Conservation (phyloP, 2,113 vertebrate species). For the Limnothrissa miodon region DNA sequence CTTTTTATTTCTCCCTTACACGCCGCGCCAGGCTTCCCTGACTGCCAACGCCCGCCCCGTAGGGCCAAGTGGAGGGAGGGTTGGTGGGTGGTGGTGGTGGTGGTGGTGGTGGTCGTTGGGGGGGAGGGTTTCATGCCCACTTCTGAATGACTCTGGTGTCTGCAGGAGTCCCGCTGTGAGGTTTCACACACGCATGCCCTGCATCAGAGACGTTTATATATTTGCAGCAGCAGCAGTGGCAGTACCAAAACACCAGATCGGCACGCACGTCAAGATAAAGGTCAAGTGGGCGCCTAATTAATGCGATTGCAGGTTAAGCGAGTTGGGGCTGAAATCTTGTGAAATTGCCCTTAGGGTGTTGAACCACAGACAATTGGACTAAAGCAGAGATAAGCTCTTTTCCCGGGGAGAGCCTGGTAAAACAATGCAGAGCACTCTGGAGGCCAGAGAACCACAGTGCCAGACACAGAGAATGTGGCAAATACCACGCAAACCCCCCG, state of each 20-base stretch:
- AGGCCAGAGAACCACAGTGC: neutral
- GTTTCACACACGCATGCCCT: slow-evolving; percentile 27
- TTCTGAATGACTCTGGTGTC: slow-evolving; percentile 42
- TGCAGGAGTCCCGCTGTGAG: slow-evolving; percentile 50
- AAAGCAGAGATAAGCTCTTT: slow-evolving; percentile 21
- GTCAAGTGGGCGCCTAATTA: slow-evolving; percentile 41
- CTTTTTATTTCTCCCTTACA: neutral
- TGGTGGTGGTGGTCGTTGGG: too few species aligned
- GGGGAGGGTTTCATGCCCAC: neutral
- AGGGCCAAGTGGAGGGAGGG: neutral
- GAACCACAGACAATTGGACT: neutral
- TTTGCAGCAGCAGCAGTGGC: slow-evolving; percentile 21
- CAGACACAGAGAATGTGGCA: neutral
- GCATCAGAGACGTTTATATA: neutral
- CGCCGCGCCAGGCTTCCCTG: neutral
- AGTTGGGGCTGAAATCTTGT: neutral
- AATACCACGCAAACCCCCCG: neutral
- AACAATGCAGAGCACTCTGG: neutral
- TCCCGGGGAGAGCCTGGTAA: neutral
- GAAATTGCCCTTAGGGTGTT: slow-evolving; percentile 33
- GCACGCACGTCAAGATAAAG: slow-evolving; percentile 11
- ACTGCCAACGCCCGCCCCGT: neutral
- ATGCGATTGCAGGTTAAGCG: slow-evolving; percentile 25
- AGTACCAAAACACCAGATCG: neutral
- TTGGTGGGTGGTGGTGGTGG: too few species aligned